These are phyloP conservation scores for Ennomos fuscantarius DNA, from an alignment of 2,888 invertebrate genomes.

Conservation along the genomic window DNA sequence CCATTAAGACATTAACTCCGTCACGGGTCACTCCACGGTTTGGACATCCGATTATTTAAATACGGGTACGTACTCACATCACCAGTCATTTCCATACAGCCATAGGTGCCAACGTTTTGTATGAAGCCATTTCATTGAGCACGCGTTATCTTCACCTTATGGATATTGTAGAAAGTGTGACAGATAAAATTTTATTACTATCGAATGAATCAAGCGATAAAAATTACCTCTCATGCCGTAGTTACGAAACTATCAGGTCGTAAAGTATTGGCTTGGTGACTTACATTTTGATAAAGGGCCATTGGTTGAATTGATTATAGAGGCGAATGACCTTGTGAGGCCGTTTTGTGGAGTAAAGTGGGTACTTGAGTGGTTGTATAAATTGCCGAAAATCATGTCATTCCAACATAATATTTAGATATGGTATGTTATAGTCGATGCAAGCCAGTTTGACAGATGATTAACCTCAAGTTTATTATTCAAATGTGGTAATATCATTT, in stretches of 20 bases:
- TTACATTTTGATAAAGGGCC: slow-evolving; percentile 38
- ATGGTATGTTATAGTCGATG: slow-evolving; percentile 16
- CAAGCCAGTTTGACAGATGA: slow-evolving; percentile 21
- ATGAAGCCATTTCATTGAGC: slow-evolving; percentile 52
- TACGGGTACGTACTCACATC: slow-evolving; percentile 18
- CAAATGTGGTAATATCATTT: slow-evolving; percentile 24
- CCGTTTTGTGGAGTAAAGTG: slow-evolving; percentile 36
- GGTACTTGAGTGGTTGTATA: slow-evolving; percentile 30
- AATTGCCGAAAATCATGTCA: slow-evolving; percentile 33
- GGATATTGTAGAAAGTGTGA: slow-evolving; percentile 59
- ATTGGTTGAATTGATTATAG: slow-evolving; percentile 37
- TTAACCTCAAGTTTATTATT: slow-evolving; percentile 22
- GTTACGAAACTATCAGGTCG: slow-evolving; percentile 43
- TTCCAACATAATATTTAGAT: slow-evolving; percentile 32
- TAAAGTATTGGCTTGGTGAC: slow-evolving; percentile 33
- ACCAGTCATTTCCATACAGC: slow-evolving; percentile 22
- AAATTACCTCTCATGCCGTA: slow-evolving; percentile 37
- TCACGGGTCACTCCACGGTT: slow-evolving; percentile 25
- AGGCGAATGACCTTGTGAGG: slow-evolving; percentile 33
- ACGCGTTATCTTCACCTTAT: slow-evolving; percentile 53
- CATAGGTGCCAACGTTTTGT: slow-evolving; percentile 40
- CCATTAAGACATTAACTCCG: slow-evolving; percentile 31
- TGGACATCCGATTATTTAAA: slow-evolving; percentile 27
- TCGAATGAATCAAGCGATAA: slow-evolving; percentile 52
- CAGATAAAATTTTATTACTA: slow-evolving; percentile 61